phyloP scores from a whole-genome alignment of 2,113 vertebrate genomes.

The Herpetotheres cachinnans region DNA sequence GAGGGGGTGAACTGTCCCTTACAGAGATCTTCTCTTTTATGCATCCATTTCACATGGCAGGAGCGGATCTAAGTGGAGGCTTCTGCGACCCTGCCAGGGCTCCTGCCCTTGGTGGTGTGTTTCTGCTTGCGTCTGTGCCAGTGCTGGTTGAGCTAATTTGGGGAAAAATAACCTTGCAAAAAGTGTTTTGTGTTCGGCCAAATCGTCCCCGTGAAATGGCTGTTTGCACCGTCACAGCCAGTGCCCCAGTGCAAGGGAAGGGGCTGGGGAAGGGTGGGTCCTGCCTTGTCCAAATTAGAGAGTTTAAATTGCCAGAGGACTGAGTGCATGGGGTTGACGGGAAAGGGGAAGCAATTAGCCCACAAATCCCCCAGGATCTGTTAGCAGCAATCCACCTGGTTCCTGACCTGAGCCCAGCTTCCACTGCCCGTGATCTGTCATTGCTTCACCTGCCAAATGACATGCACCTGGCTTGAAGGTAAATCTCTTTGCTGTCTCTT shows the following conservation, averaged over 20 bases:
- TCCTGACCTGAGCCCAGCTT: neutral
- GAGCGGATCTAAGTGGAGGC: neutral
- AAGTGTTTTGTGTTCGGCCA: neutral
- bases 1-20: neutral
- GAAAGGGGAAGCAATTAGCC: neutral
- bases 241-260: neutral
- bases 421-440: neutral
- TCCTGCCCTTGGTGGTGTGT: neutral
- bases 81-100: neutral
- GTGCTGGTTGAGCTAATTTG: neutral
- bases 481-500: neutral
- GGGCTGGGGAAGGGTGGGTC: neutral
- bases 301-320: neutral
- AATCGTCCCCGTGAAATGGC: fast-evolving
- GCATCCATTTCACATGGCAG: neutral
- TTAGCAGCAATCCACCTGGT: neutral
- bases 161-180: neutral
- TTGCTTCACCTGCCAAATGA: neutral
- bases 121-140: neutral
- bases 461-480: neutral
- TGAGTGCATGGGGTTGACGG: neutral
- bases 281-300: neutral
- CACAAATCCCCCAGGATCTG: neutral
- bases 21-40: neutral
- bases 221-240: neutral